Evolutionary conservation across 2,797 vertebrate species (phyloP).

Genomic region (Moxostoma hubbsi): DNA sequence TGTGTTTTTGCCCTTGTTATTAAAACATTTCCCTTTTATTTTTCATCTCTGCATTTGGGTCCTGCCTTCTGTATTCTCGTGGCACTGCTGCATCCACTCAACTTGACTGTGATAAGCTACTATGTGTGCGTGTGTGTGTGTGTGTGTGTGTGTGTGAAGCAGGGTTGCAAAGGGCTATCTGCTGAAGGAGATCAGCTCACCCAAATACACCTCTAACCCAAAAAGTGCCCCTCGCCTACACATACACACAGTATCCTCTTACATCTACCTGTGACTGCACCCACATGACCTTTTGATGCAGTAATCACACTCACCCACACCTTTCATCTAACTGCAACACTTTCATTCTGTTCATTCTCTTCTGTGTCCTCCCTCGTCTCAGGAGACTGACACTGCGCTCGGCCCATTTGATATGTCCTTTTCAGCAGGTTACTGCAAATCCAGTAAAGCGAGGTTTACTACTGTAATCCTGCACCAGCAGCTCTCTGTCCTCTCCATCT

Average conservation of each 20-base stretch:
- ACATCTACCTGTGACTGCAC: slow-evolving; percentile 19
- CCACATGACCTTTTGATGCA: slow-evolving; percentile 21
- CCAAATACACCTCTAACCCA: slow-evolving; percentile 28
- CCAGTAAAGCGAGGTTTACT: slow-evolving; percentile 29
- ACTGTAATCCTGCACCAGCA: slow-evolving; percentile 30
- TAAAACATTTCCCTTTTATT: too few relatives aligned
- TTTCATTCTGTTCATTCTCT: slow-evolving; percentile 29
- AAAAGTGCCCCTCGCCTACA: neutral
- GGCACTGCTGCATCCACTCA: slow-evolving; percentile 3
- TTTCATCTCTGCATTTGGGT: too few relatives aligned
- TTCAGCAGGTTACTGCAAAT: slow-evolving; percentile 39
- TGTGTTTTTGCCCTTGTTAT: too few relatives aligned
- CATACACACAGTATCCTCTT: neutral
- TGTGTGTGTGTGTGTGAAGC: slow-evolving; percentile 8
- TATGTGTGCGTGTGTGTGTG: neutral
- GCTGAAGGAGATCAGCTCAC: slow-evolving; percentile 9
- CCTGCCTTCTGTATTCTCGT: too few relatives aligned
- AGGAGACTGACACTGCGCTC: neutral
- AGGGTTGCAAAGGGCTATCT: too few relatives aligned
- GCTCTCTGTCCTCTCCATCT: slow-evolving; percentile 1
- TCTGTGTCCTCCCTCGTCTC: slow-evolving; percentile 3
- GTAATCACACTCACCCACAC: slow-evolving; percentile 1
- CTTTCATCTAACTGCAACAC: slow-evolving; percentile 5
- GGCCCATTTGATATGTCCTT: slow-evolving; percentile 38
- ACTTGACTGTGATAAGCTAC: slow-evolving; percentile 26